phyloP scores from a whole-genome alignment of 2,797 vertebrate genomes.

The Fistularia tabacaria region DNA sequence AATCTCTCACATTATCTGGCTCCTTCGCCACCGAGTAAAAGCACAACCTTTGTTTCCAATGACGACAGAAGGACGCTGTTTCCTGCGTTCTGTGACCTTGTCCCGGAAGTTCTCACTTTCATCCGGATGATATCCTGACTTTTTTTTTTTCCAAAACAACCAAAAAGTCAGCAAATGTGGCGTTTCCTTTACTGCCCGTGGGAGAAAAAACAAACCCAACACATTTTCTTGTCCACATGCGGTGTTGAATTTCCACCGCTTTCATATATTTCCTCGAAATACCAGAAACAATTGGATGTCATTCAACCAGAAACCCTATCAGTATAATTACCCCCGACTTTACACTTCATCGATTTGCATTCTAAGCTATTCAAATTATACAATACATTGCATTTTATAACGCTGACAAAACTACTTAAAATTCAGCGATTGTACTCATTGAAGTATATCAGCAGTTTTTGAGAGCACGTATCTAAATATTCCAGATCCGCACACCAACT shows the following conservation, averaged over 20 bases:
- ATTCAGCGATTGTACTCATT: slow-evolving; percentile 84
- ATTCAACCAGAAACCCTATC: slow-evolving; percentile 73
- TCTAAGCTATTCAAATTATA: slow-evolving; percentile 84
- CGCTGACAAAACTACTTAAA: slow-evolving; percentile 82
- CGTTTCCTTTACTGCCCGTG: neutral
- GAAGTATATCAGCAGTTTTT: slow-evolving; percentile 80
- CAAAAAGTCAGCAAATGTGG: no score
- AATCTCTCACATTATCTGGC: slow-evolving; percentile 50
- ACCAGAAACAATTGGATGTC: slow-evolving; percentile 69
- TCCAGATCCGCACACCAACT: slow-evolving; percentile 12
- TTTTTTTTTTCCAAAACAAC: no score
- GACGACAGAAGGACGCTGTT: slow-evolving; percentile 15
- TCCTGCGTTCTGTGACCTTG: slow-evolving; percentile 26
- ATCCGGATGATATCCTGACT: no score
- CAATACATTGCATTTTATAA: slow-evolving; percentile 88
- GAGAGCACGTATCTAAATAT: slow-evolving; percentile 40
- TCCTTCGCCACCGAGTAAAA: slow-evolving; percentile 50
- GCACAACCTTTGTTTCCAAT: slow-evolving; percentile 41
- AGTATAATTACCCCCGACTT: slow-evolving; percentile 82
- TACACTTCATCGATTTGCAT: slow-evolving; percentile 86
- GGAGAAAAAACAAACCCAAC: no score
- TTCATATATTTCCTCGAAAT: slow-evolving; percentile 41
- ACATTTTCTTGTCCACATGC: slow-evolving; percentile 11
- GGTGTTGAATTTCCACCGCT: slow-evolving; percentile 16
- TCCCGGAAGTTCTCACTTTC: neutral